Percentiles rank a stretch among this genome's conserved stretches.
phyloP scores from a whole-genome alignment of 2,888 invertebrate genomes.

The Torymus tubicola region DNA sequence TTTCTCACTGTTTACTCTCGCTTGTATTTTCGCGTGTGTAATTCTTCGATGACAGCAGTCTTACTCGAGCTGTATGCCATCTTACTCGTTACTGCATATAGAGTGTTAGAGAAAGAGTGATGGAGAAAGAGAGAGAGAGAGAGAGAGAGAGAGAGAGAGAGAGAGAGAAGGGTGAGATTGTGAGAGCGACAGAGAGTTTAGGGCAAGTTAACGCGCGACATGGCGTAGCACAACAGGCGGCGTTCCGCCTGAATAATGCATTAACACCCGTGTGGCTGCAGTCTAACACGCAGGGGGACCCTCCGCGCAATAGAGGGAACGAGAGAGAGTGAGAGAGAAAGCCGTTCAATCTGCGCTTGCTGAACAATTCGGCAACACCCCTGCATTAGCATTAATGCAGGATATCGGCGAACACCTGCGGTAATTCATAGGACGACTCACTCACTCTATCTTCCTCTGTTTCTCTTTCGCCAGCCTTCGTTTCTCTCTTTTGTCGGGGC shows the following conservation, averaged over 20 bases:
- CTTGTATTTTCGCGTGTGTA: not conserved
- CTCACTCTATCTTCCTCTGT: constrained; percentile 1
- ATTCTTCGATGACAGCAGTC: constrained; percentile 38
- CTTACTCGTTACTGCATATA: not conserved
- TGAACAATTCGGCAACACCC: constrained; percentile 72
- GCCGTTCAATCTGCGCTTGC: constrained; percentile 71
- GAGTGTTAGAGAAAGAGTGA: no score
- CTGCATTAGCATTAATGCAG: constrained; percentile 71
- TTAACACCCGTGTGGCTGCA: constrained; percentile 68
- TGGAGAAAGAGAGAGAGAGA: no score
- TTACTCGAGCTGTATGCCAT: not conserved
- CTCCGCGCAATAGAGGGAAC: constrained; percentile 2
- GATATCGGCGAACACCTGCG: constrained; percentile 70
- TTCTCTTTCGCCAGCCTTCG: not conserved
- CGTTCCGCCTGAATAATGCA: constrained; percentile 75
- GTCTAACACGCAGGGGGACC: constrained; percentile 62
- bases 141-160: not conserved
- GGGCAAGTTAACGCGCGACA: constrained; percentile 73
- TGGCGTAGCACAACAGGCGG: constrained; percentile 67
- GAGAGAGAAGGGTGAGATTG: constrained; percentile 4
- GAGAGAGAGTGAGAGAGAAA: constrained; percentile 27
- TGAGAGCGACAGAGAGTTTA: constrained; percentile 65
- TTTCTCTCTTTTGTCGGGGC: no score
- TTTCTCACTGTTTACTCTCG: not conserved
- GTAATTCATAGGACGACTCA: constrained; percentile 66